Evolutionary conservation across 2,888 invertebrate genomes (phyloP), one percentile per base, ranked within the genome.

Genomic region (Drosophila algonquin): DNA sequence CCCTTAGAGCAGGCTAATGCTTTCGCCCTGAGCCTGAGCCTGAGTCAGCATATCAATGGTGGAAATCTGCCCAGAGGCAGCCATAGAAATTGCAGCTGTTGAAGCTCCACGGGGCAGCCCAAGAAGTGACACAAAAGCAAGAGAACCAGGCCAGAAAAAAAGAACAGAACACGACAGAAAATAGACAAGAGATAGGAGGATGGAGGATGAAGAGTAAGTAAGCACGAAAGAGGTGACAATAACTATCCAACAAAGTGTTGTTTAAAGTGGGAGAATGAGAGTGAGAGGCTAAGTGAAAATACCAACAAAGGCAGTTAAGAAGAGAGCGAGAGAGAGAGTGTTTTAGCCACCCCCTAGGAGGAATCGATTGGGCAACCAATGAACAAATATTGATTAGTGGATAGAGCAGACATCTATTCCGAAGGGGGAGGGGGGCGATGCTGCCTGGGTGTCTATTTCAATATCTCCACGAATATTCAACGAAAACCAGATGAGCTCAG

Each of bases 111-210:
- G 55, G 65, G 71, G 35, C 83, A 84, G 73, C 68, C 68, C 51
- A 71, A 77, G 75, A 72, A 62, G 55, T 63, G 78, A 79, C 74
- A 79, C 67, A 57, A 79, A 79, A 81, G 64, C 56, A 68, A 70
- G 87, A 85, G 72, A 82, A 85, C 62, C 83, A 80, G 88, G 72
- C 30, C 72, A 73, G 40, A n/a, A 9, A 44, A 51, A 45, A 32
- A 45, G 35, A 21, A 21, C 21, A 21, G 21, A 21, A 47, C 63
- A 27, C 16, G 45, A 50, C 40, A 44, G 16, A 18, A 5, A 45
- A 21, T 21, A 14, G 40, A n/a, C 7, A 14, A 40, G n/a, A n/a
- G n/a, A 40, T 40, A 6, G 40, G 3, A 14, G 35, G 12, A 4
- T 12, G 35, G 57, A 61, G 52, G 12, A 40, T 64, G 63, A 32